A percentile compares a stretch with the other conserved stretches of the same genome.
Evolutionary conservation across 2,113 vertebrate genomes (phyloP).

Genomic region (Oriolus oriolus): DNA sequence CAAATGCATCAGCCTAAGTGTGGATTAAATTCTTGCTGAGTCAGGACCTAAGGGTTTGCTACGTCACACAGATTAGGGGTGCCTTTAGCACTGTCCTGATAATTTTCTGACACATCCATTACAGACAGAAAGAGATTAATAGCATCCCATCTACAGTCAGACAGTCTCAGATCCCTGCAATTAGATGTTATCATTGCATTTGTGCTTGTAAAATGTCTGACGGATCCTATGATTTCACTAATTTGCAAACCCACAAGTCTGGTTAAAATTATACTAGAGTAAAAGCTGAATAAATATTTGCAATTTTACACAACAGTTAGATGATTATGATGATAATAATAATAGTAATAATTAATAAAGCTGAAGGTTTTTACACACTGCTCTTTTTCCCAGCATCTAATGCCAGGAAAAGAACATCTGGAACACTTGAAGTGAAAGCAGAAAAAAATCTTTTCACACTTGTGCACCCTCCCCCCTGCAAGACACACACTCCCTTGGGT

Average conservation of each 20-base stretch:
- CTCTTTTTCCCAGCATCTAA: not conserved
- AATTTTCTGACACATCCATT: not conserved
- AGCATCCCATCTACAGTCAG: conserved; percentile 25
- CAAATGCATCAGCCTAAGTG: not conserved
- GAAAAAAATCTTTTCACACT: not conserved
- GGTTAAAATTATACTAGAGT: not conserved
- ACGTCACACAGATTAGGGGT: not conserved
- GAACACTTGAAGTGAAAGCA: not conserved
- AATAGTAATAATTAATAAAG: not conserved
- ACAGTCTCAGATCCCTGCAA: conserved; percentile 44
- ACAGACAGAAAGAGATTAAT: conserved; percentile 32
- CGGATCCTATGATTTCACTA: conserved; percentile 38
- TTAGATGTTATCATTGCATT: conserved; percentile 48
- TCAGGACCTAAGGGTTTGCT: not conserved
- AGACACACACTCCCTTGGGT: not conserved
- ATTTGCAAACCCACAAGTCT: conserved; percentile 28
- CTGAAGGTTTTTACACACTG: not conserved
- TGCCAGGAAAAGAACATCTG: not conserved
- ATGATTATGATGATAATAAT: not conserved
- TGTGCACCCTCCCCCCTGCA: not conserved
- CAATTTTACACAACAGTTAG: not conserved
- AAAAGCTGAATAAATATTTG: conserved; percentile 24
- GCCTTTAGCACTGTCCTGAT: not conserved
- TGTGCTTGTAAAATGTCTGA: conserved; percentile 37
- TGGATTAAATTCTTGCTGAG: not conserved